These are phyloP conservation scores for Dysmachus trigonus DNA, from an alignment of 2,888 invertebrate species.

Conservation along the genomic window DNA sequence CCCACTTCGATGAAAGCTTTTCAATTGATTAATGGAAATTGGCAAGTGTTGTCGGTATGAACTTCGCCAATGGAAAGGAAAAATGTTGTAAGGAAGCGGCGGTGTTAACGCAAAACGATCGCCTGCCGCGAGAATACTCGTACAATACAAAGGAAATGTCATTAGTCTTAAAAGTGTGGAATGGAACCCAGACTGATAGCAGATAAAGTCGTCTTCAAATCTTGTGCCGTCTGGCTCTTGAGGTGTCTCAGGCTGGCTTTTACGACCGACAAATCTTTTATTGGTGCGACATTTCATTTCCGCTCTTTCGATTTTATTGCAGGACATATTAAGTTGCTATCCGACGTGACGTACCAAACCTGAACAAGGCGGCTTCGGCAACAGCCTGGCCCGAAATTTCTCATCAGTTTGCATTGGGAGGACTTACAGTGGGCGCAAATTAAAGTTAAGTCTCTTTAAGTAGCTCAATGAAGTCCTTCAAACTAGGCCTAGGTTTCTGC, in stretches of 20 bases:
- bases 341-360: neutral
- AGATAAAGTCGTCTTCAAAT: neutral
- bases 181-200: neutral
- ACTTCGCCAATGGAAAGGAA: neutral
- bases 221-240: neutral
- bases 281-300: neutral
- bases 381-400: neutral
- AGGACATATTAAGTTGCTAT: neutral
- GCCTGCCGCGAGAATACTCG: neutral
- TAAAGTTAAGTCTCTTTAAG: neutral
- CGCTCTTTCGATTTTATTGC: neutral
- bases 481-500: neutral
- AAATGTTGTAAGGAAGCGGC: neutral
- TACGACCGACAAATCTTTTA: neutral
- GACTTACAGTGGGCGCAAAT: neutral
- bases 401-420: neutral
- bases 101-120: neutral
- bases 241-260: neutral
- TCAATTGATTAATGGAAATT: slow-evolving; percentile 45
- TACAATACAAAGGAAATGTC: neutral
- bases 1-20: slow-evolving; percentile 40
- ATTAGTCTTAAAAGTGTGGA: neutral
- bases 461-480: neutral
- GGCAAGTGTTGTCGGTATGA: neutral
- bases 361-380: neutral